These are phyloP conservation scores for Toxotes lorentzi DNA, from an alignment of 2,797 vertebrate species.

Conservation along the genomic window DNA sequence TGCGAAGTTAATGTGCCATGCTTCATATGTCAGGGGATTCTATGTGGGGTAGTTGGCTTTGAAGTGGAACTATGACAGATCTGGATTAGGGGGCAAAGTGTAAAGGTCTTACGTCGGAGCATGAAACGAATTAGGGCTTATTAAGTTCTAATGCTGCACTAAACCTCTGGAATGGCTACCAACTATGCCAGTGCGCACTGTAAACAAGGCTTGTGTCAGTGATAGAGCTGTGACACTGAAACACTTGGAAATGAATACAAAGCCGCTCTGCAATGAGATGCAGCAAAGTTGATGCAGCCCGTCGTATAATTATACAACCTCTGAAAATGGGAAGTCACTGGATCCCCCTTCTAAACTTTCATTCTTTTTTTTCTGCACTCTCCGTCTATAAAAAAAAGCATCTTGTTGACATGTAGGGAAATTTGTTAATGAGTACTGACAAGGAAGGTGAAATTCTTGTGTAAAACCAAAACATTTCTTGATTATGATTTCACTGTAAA, in stretches of 20 bases:
- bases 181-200: slow-evolving; percentile 70
- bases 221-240: slow-evolving; percentile 70
- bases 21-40: slow-evolving; percentile 71
- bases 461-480: slow-evolving; percentile 29
- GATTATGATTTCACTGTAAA: not conserved
- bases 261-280: slow-evolving; percentile 67
- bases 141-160: slow-evolving; percentile 86
- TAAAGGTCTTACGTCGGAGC: slow-evolving; percentile 87
- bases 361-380: slow-evolving; percentile 20
- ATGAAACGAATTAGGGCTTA: slow-evolving; percentile 83
- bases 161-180: slow-evolving; percentile 84
- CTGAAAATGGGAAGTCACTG: slow-evolving; percentile 66
- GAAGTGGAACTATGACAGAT: slow-evolving; percentile 81
- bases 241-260: slow-evolving; percentile 69
- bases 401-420: slow-evolving; percentile 36
- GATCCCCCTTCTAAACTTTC: slow-evolving; percentile 72
- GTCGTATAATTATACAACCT: slow-evolving; percentile 77
- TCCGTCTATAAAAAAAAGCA: slow-evolving; percentile 20
- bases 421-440: slow-evolving; percentile 17
- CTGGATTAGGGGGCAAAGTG: slow-evolving; percentile 85
- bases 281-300: slow-evolving; percentile 68
- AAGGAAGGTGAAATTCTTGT: slow-evolving; percentile 8
- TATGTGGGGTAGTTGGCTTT: slow-evolving; percentile 72
- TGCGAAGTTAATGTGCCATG: slow-evolving; percentile 48
- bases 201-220: slow-evolving; percentile 84